Evolutionary conservation across 30 jellyfish, hydroid and myxozoan genomes (phyloP).

Genomic region (Sanderia malayensis): DNA sequence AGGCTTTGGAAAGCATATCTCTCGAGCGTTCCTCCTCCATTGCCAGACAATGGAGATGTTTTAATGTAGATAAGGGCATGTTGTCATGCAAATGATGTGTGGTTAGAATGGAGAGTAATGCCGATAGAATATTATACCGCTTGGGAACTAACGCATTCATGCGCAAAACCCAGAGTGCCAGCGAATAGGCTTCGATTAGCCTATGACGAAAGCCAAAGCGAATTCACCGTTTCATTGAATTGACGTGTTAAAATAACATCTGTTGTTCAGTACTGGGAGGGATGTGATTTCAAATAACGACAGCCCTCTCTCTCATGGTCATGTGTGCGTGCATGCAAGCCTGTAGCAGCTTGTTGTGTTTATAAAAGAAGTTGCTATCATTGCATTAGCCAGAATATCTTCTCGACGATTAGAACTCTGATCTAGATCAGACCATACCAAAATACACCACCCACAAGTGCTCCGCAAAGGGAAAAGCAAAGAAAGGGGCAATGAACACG

Average conservation of each 20-base stretch:
- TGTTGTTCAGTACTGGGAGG: constrained; percentile 45
- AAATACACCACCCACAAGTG: no score
- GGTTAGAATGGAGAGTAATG: constrained; percentile 25
- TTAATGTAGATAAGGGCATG: constrained; percentile 15
- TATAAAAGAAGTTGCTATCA: no score
- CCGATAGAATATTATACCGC: constrained; percentile 28
- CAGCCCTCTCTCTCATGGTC: no score
- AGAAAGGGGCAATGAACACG: no score
- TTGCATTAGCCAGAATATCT: no score
- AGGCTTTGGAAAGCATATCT: constrained; percentile 11
- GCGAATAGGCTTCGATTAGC: constrained; percentile 8
- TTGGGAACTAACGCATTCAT: constrained; percentile 28
- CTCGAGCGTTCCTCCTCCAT: constrained; percentile 14
- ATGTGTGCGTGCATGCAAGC: no score
- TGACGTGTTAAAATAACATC: constrained; percentile 30
- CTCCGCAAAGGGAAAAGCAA: no score
- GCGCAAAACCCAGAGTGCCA: constrained; percentile 45
- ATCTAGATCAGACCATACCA: no score
- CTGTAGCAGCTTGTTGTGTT: no score
- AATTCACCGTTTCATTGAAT: constrained; percentile 10
- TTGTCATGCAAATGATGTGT: constrained; percentile 48
- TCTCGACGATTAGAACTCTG: no score
- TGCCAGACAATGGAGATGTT: neutral
- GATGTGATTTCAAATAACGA: no score
- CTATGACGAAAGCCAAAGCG: constrained; percentile 24